Percentiles rank a stretch among this genome's conserved stretches.
phyloP scores from a whole-genome alignment of 2,888 invertebrate species.

The Operophtera brumata region DNA sequence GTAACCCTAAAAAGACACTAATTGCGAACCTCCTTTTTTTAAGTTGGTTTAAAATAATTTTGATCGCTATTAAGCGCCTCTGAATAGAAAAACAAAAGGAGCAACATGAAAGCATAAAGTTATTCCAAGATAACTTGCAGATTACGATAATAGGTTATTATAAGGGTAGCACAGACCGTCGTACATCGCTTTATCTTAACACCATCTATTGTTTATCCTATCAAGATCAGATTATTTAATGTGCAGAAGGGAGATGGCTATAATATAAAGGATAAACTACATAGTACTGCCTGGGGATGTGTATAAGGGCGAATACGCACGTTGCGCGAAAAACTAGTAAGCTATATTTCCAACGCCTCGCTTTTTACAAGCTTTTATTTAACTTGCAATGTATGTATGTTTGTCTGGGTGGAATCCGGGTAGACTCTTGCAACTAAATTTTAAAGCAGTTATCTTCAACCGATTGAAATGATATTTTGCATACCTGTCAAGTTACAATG shows the following conservation, averaged over 20 bases:
- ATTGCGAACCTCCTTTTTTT: too few species aligned
- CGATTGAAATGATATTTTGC: too few species aligned
- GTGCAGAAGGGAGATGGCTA: constrained; percentile 19
- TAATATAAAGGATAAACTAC: constrained; percentile 8
- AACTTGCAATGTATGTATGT: too few species aligned
- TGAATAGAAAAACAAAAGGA: background rate
- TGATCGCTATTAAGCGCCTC: background rate
- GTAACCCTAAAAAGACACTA: too few species aligned
- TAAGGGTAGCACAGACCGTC: constrained; percentile 20
- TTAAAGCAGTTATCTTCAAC: too few species aligned
- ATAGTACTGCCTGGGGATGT: background rate
- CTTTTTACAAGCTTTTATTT: too few species aligned
- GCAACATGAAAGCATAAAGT: background rate
- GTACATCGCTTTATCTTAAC: constrained; percentile 24
- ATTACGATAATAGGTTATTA: constrained; percentile 11
- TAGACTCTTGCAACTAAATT: too few species aligned
- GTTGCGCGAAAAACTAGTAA: background rate
- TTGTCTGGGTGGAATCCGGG: too few species aligned
- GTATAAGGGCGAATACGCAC: background rate
- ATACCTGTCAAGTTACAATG: too few species aligned
- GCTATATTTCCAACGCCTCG: too few species aligned
- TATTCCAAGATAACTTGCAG: constrained; percentile 3
- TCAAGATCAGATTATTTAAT: constrained; percentile 28
- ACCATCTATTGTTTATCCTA: constrained; percentile 30
- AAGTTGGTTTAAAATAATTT: background rate